These are phyloP conservation scores for Panopea generosa DNA, from an alignment of 2,888 invertebrate genomes.

Conservation along the genomic window DNA sequence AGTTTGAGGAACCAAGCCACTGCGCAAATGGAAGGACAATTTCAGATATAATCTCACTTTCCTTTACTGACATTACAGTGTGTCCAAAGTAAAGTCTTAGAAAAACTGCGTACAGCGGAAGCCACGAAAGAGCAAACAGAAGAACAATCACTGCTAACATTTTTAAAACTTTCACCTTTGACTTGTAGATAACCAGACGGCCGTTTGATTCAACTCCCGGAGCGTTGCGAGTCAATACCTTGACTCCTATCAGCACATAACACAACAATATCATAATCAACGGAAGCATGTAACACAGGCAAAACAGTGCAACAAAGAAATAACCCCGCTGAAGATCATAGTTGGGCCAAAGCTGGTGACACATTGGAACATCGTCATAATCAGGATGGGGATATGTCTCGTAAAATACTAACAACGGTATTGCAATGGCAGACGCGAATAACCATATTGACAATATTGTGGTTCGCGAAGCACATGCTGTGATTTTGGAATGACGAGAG, in stretches of 20 bases:
- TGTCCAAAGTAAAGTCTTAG: slow-evolving; percentile 87
- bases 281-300: slow-evolving; percentile 95
- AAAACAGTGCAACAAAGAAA: slow-evolving; percentile 94
- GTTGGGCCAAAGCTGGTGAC: slow-evolving; percentile 90
- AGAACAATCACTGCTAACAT: slow-evolving; percentile 97
- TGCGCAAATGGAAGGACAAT: slow-evolving; percentile 93
- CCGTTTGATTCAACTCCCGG: slow-evolving; percentile 92
- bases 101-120: slow-evolving; percentile 92
- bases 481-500: slow-evolving; percentile 96
- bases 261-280: slow-evolving; percentile 96
- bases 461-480: slow-evolving; percentile 93
- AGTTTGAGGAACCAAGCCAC: slow-evolving; percentile 97
- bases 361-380: slow-evolving; percentile 61
- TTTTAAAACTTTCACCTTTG: slow-evolving; percentile 97
- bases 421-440: slow-evolving; percentile 91
- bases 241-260: slow-evolving; percentile 96
- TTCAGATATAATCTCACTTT: slow-evolving; percentile 89
- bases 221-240: slow-evolving; percentile 94
- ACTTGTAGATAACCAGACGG: slow-evolving; percentile 88
- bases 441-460: slow-evolving; percentile 97
- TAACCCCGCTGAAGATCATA: slow-evolving; percentile 93
- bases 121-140: slow-evolving; percentile 95
- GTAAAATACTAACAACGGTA: slow-evolving; percentile 95
- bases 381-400: slow-evolving; percentile 88
- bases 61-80: slow-evolving; percentile 1